These are phyloP conservation scores for Ganaspis brasiliensis DNA, from an alignment of 2,888 invertebrate genomes.

Conservation along the genomic window DNA sequence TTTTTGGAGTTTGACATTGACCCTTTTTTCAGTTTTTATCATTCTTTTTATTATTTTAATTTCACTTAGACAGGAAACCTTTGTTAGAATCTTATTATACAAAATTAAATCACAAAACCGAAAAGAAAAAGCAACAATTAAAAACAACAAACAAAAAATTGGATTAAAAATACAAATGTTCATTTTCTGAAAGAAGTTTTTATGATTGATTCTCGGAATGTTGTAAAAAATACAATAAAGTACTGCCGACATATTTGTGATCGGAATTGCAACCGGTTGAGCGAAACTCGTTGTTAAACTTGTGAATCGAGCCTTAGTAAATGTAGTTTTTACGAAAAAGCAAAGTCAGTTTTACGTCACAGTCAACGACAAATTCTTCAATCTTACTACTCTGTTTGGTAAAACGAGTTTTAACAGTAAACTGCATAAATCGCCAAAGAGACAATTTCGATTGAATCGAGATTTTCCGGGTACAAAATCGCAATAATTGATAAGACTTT, in stretches of 20 bases:
- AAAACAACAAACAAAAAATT: too few species aligned
- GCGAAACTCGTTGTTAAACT: conserved; percentile 6
- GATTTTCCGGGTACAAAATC: conserved; percentile 73
- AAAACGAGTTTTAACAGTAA: conserved; percentile 82
- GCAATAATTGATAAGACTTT: conserved; percentile 57
- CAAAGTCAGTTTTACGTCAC: conserved; percentile 51
- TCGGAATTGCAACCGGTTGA: conserved; percentile 54
- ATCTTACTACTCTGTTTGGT: conserved; percentile 74
- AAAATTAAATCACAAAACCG: too few species aligned
- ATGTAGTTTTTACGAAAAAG: conserved; percentile 61
- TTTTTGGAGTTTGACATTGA: too few species aligned
- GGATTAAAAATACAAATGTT: too few species aligned
- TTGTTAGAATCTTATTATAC: too few species aligned
- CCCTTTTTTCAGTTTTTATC: too few species aligned
- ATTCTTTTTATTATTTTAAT: too few species aligned
- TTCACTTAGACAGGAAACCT: too few species aligned
- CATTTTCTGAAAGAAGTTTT: neutral
- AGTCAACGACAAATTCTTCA: conserved; percentile 82
- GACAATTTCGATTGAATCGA: conserved; percentile 80
- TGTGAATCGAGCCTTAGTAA: conserved; percentile 45
- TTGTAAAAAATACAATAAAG: conserved; percentile 19
- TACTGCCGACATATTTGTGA: conserved; percentile 52
- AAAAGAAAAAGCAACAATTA: too few species aligned
- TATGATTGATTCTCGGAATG: neutral
- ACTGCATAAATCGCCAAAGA: conserved; percentile 84